These are phyloP conservation scores for Rhodeus uyekii DNA, from an alignment of 2,797 vertebrate genomes.

Conservation along the genomic window DNA sequence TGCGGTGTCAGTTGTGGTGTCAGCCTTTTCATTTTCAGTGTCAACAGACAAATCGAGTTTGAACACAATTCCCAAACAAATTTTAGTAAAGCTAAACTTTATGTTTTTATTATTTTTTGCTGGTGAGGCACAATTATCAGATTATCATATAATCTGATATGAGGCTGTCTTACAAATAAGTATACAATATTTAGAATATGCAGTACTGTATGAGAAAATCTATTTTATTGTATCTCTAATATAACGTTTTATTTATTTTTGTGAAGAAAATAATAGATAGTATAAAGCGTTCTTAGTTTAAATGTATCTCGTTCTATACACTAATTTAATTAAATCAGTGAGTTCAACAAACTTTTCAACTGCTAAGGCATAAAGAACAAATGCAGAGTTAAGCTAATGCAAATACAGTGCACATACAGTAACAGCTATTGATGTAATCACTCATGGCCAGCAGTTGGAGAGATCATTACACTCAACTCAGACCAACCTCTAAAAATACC, in stretches of 20 bases:
- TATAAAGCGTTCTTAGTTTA: background rate
- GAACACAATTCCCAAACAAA: background rate
- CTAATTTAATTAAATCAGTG: background rate
- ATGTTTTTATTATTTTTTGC: background rate
- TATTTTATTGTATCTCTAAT: background rate
- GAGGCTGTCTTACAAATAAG: background rate
- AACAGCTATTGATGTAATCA: conserved; percentile 33
- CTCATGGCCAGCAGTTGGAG: conserved; percentile 37
- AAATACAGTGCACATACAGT: conserved; percentile 13
- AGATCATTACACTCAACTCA: conserved; percentile 72
- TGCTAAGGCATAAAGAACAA: background rate
- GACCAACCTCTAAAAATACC: conserved; percentile 73
- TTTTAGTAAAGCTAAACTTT: background rate
- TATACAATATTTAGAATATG: background rate
- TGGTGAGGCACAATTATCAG: background rate
- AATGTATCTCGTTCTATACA: background rate
- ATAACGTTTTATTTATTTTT: background rate
- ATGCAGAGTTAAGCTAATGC: background rate
- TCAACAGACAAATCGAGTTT: background rate
- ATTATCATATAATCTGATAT: background rate
- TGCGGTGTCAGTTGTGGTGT: background rate
- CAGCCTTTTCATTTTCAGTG: background rate
- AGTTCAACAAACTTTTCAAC: background rate
- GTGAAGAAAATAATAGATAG: background rate
- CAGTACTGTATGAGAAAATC: background rate